Evolutionary conservation across 2,113 vertebrate genomes (phyloP), one percentile per base, ranked within the genome.

Genomic region (human): DNA sequence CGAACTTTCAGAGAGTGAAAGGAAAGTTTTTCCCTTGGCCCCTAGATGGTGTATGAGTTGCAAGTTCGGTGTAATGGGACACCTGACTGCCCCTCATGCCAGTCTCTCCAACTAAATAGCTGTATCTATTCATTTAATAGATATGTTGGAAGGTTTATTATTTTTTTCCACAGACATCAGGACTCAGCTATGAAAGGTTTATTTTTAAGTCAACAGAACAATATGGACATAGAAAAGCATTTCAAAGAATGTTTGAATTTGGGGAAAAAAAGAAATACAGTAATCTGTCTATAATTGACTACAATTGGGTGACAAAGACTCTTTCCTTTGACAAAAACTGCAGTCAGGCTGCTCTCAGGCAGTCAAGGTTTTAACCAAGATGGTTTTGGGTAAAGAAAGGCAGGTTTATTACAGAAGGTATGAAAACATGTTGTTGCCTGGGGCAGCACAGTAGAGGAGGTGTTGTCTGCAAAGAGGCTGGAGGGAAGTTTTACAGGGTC

Each of bases 211-310:
- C 64, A 81, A 82, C 5, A 78, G 35, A 52, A 76, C 23, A 73
- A 59, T 25, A 72, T 40, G 66, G 85, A 73, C 52, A 70, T 81
- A 97, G n/a, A 93, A 81, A 91, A 95, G n/a, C 81, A 87, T 68
- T 86, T 4, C 81, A 81, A 87, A 89, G 48, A 95, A 75, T 52
- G 72, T 86, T 50, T 93, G 20, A 38, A 76, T 72, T 86, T 94
- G 79, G 78, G 43, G 75, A 83, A 14, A 68, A 20, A 35, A 25
- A 79, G 55, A 97, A 83, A 96, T 30, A 80, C 18, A 61, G 30
- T 70, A n/a, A 86, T 78, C 68, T 90, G 38, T 72, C 59, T 80
- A 23, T 48, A 59, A 83, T 7, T 25, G 16, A 64, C 48, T 81
- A 8, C n/a, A 76, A 94, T 80, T 43, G 38, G 43, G 61, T 88